Conservation (phyloP, 2,888 invertebrate species). For the Theodoxus fluviatilis region DNA sequence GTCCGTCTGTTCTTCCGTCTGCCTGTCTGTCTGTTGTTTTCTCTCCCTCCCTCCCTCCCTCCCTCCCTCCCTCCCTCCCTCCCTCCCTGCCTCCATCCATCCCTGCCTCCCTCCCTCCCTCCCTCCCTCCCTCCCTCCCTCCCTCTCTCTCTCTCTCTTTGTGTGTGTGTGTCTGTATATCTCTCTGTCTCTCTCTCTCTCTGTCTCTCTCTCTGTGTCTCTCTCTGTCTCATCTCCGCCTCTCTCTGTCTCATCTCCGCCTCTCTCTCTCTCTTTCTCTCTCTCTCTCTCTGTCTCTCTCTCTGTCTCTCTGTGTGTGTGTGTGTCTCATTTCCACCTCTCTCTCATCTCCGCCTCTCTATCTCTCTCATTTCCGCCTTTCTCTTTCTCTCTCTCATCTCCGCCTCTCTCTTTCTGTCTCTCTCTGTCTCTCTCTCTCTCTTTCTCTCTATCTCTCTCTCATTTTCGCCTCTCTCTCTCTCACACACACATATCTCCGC, state of each 20-base stretch:
- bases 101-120: not conserved
- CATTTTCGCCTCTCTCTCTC: too few species aligned
- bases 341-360: too few species aligned
- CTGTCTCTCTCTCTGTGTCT: not conserved
- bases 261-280: not conserved
- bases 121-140: not conserved
- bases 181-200: not conserved
- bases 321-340: too few species aligned
- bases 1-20: not conserved
- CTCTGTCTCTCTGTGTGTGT: constrained; percentile 7
- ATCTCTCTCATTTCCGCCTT: too few species aligned
- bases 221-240: not conserved
- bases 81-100: not conserved
- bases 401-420: too few species aligned
- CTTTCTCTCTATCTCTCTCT: too few species aligned
- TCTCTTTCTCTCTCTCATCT: too few species aligned
- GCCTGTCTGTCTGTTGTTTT: constrained; percentile 1
- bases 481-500: too few species aligned
- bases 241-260: not conserved
- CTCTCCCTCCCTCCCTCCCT: constrained; percentile 9
- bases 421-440: too few species aligned
- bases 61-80: not conserved
- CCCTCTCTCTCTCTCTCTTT: constrained; percentile 12
- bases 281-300: not conserved
- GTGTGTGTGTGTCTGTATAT: not conserved